Base-by-base conservation (phyloP, 2,888 invertebrate genomes). In the Catotricha subobsoleta region DNA sequence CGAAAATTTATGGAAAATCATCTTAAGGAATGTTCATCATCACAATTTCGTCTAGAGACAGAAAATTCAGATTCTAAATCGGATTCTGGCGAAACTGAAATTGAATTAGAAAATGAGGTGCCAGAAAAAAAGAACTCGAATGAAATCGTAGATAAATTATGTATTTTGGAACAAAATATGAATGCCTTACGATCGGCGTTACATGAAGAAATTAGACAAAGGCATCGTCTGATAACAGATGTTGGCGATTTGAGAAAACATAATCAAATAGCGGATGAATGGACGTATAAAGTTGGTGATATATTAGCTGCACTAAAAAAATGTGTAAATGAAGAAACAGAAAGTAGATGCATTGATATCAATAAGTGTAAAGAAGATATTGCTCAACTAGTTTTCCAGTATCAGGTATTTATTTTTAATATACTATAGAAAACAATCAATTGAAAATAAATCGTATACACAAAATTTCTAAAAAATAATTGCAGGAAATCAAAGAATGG, bases 1-100 rank as follows among this genome's bases (percentile, higher is more conserved):
- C 65, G 81, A 47, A 71, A 71, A 43, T 70, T 72, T 47, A 67
- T 69, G 55, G 66, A 69, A 1, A 64, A 67, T 0, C 81, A 81
- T 49, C 50, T 61, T 28, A 60, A 58, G 43, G 64, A 66, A 44
- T 70, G 63, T 43, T 67, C 57, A 16, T 58, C 52, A 49, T 57
- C 25, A 25, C 19, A 18, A 15, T 9, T 7, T 10, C 25, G 25
- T 25, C 7, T 23, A 23, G 16, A 3, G 13, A 3, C 5, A 10
- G 2, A 36, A 23, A 2, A 23, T 6, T 2, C 25, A 25, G 7
- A 7, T 25, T 25, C 25, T 25, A 33, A 33, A 19, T 19, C 33
- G n/a, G 3, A 3, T 33, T 3, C 7, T 6, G 8, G 3, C 13
- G 16, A 19, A 8, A 31, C 31, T 2, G 33, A 21, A 3, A 12